Conservation (phyloP, 2,888 invertebrate species). For the Amphimallon solstitiale region DNA sequence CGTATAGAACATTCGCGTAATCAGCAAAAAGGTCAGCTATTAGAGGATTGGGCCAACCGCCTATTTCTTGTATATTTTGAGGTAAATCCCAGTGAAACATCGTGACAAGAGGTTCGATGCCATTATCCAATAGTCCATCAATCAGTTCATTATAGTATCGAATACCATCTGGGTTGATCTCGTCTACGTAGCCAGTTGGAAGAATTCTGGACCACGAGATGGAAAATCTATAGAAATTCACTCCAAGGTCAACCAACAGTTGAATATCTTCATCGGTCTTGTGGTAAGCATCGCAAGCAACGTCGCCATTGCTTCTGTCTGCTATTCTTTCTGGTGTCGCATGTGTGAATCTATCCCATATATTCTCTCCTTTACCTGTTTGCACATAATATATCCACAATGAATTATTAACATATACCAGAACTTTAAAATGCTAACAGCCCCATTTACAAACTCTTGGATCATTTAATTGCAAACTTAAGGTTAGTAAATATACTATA, state of each 20-base stretch:
- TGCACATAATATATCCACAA: no score
- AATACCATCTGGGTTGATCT: constrained; percentile 71
- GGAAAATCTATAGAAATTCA: constrained; percentile 66
- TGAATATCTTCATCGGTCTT: constrained; percentile 50
- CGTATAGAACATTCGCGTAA: constrained; percentile 67
- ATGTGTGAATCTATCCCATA: no score
- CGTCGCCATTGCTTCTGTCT: constrained; percentile 49
- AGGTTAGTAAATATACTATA: no score
- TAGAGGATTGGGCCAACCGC: constrained; percentile 70
- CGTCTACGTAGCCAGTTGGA: constrained; percentile 66
- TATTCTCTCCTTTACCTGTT: no score
- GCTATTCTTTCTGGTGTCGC: constrained; percentile 52
- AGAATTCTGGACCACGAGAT: constrained; percentile 74
- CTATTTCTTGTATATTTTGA: constrained; percentile 68
- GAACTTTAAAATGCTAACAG: no score
- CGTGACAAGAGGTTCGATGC: constrained; percentile 69
- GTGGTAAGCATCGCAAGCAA: no score
- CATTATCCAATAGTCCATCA: no score
- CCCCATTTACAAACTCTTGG: no score
- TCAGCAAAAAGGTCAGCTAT: constrained; percentile 70
- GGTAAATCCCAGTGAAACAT: constrained; percentile 76
- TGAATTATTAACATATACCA: no score
- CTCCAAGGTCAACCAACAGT: constrained; percentile 49
- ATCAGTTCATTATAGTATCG: constrained; percentile 72
- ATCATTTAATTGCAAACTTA: no score